A percentile compares a stretch with the other conserved stretches of the same genome.
phyloP scores from a whole-genome alignment of 2,888 invertebrate species.

The Spodoptera picta region DNA sequence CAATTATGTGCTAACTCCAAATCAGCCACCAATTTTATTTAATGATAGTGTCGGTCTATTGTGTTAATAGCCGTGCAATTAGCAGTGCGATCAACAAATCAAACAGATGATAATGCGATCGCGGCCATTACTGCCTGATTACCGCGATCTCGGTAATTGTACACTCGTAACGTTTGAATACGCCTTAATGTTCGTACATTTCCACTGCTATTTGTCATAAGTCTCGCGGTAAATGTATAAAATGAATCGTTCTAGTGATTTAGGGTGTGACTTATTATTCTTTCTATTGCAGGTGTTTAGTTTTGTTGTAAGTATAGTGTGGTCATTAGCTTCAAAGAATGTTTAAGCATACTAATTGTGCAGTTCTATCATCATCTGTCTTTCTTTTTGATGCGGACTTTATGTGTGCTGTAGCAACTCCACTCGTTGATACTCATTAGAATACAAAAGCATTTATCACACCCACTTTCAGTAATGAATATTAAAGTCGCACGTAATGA shows the following conservation, averaged over 20 bases:
- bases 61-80: conserved; percentile 40
- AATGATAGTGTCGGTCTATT: conserved; percentile 26
- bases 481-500: too few relatives aligned
- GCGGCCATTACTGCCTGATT: conserved; percentile 47
- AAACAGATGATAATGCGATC: conserved; percentile 49
- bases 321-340: too few relatives aligned
- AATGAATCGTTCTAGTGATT: conserved; percentile 2
- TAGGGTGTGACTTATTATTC: not conserved
- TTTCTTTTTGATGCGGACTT: too few relatives aligned
- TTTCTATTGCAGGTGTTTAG: not conserved
- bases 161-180: conserved; percentile 46
- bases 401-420: too few relatives aligned
- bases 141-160: conserved; percentile 45
- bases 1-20: conserved; percentile 3
- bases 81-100: conserved; percentile 49
- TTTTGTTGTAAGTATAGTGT: too few relatives aligned
- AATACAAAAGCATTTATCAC: too few relatives aligned
- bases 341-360: too few relatives aligned
- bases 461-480: too few relatives aligned
- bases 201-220: conserved; percentile 26
- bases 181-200: conserved; percentile 43
- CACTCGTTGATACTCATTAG: too few relatives aligned
- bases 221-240: conserved; percentile 2
- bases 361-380: too few relatives aligned
- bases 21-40: conserved; percentile 25